Base-by-base conservation (phyloP, 2,113 vertebrate genomes). In the Coregonus clupeaformis region DNA sequence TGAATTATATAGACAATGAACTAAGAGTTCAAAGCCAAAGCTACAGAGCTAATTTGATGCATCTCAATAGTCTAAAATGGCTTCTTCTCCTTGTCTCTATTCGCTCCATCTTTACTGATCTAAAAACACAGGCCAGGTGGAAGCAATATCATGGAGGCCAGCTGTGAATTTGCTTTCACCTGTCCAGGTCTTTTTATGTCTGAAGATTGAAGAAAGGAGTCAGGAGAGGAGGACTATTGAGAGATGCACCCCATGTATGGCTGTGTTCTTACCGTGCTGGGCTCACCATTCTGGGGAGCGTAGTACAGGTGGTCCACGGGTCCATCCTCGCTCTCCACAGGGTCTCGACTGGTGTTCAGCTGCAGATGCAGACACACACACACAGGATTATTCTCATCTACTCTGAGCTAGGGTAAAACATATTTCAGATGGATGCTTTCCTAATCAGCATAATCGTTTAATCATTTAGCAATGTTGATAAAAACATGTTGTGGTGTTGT, bases 211-310 rank as follows among this genome's bases (percentile, higher is more conserved):
- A 12, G 11, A 14, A 47, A 45, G 18, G 36, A 32, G 16, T 24
- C 1, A 36, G 52, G 5, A 6, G 4, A 45, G 22, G 36, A 16
- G 22, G 27, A 5, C 4, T 24, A 14, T 18, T 59, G 5, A 5
- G 36, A 42, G 6, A 32, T 32, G 13, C 42, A 30, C 20, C 18
- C 20, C 18, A n/a, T 60, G n/a, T 55, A 55, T 22, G 20, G n/a
- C 57, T 24, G 24, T 16, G 4, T 12, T 32, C 84, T 88, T 75
- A 93, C 92, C 66, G 91, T 92, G 77, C 91, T 88, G 1, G 91
- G 92, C 75, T 94, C 91, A 1, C 27, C 57, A 66, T 55, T 76
- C 71, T 85, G 89, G 65, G 75, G 83, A 25, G 20, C 73, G 70
- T 85, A 72, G 75, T 82, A 55, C 1, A 77, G 20, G 7, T 30